Base-by-base conservation (phyloP, 2,797 vertebrate species). In the Cynodonichthys magdalenae region DNA sequence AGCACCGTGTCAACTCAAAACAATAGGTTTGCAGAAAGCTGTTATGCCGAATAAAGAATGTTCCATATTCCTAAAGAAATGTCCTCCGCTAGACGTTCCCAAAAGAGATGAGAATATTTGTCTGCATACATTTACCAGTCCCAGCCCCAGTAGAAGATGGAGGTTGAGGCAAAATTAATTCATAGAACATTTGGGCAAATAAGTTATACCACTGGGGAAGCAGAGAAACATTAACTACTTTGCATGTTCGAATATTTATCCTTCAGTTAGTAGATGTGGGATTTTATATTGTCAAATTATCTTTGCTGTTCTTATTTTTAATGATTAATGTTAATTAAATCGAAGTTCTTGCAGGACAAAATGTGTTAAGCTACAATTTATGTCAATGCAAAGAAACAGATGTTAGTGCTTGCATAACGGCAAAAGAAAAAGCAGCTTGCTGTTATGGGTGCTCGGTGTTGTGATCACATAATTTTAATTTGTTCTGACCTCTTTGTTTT, bases 1-100 rank as follows among this genome's bases (percentile, higher is more conserved):
- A 91, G 87, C 90, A 87, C 90, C 91, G 90, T 92, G 92, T 93
- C 92, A 93, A 83, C 87, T 83, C 88, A 87, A 92, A 93, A 93
- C 92, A 93, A 93, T 92, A 90, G 92, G 83, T 90, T 86, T 87
- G 86, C 88, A 55, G 82, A 79, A 39, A 87, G 82, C 84, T 82
- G 86, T 91, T 87, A 87, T 64, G 67, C 72, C 66, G 66, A 81
- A 91, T 90, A 90, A 89, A 86, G 80, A 91, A 86, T 77, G 83
- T 86, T 85, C 71, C 83, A 82, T 93, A 92, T 90, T 93, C 87
- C 90, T 85, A 76, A 76, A 81, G 89, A 92, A 89, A 83, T 83
- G 82, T 87, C 85, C 83, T 84, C 81, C 41, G 20, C 80, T 59
- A 82, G 84, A 89, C 80, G 60, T 86, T 92, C 92, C 92, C 92